Base-by-base conservation (phyloP, 2,113 vertebrate species). In the Zosterops borbonicus region DNA sequence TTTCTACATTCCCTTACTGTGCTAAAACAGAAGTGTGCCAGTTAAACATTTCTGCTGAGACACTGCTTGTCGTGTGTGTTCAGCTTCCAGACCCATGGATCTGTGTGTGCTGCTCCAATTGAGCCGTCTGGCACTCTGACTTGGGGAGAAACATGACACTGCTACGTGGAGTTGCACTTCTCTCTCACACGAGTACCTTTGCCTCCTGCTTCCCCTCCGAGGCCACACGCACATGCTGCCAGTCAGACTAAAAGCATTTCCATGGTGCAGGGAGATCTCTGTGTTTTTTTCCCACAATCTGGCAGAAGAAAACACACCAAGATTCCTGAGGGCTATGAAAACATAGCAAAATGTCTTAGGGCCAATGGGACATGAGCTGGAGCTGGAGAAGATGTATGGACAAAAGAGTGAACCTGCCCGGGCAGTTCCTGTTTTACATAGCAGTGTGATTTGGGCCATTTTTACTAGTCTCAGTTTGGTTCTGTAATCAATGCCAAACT, bases 1-100 rank as follows among this genome's bases (percentile, higher is more conserved):
- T 88, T 74, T 84, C 28, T 74, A 47, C 1, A 0, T 70, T 81
- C 60, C 25, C 53, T 56, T 52, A 29, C 81, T 64, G 52, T 42
- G 64, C 65, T 89, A 31, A 93, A 84, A 71, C 44, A 60, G 6
- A 78, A 84, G 39, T 1, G 3, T 1, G 9, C 56, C 58, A 27
- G 41, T 91, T 65, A 49, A 74, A 25, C 60, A 14, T 73, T 79
- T 31, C 69, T 28, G 42, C 87, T 75, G 60, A 87, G 60, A 65
- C 74, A 33, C 46, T 29, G 42, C 3, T 4, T 0, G 0, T 44
- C 0, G 1, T 53, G 50, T 67, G 55, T 6, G 5, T 53, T 92
- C 20, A 37, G 56, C 47, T 91, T 42, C 22, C 64, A 87, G 68
- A 53, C 22, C 0, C 52, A 5, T 6, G 59, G 74, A 58, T 83